phyloP scores from a whole-genome alignment of 2,113 vertebrate genomes.

The Romanogobio albipinnatus region DNA sequence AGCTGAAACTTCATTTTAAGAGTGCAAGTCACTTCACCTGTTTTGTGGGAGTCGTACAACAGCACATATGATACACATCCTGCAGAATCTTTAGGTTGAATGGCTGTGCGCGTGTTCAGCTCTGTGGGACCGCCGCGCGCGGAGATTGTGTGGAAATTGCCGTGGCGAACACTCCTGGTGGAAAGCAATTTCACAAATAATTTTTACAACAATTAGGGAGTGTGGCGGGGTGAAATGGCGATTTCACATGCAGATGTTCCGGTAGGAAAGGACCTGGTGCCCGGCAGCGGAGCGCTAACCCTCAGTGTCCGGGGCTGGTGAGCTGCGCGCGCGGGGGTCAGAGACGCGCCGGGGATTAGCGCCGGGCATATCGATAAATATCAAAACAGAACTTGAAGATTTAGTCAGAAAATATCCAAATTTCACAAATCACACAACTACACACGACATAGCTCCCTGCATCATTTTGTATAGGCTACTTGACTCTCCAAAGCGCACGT shows the following conservation, averaged over 20 bases:
- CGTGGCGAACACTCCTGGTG: slow-evolving; percentile 82
- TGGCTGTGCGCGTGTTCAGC: slow-evolving; percentile 69
- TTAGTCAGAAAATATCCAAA: background rate
- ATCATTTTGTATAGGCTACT: background rate
- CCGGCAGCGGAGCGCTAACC: slow-evolving; percentile 70
- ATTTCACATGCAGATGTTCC: slow-evolving; percentile 86
- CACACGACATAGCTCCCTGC: background rate
- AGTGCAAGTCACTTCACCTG: background rate
- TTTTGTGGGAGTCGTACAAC: background rate
- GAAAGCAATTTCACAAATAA: slow-evolving; percentile 95
- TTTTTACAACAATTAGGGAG: slow-evolving; percentile 94
- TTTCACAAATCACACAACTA: background rate
- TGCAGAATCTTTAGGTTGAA: slow-evolving; percentile 41
- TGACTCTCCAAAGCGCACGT: background rate
- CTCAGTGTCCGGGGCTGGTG: slow-evolving; percentile 71
- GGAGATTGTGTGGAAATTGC: slow-evolving; percentile 77
- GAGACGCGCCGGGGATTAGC: slow-evolving; percentile 71
- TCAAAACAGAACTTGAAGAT: background rate
- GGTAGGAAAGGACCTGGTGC: slow-evolving; percentile 80
- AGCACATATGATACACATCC: background rate
- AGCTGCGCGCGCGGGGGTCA: slow-evolving; percentile 69
- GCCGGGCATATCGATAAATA: slow-evolving; percentile 72
- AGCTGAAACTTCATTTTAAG: background rate
- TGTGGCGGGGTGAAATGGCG: slow-evolving; percentile 93
- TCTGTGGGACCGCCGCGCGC: slow-evolving; percentile 75